A percentile compares a stretch with the other conserved stretches of the same genome.
Evolutionary conservation across 2,888 invertebrate species (phyloP).

Genomic region (Bibio marci): DNA sequence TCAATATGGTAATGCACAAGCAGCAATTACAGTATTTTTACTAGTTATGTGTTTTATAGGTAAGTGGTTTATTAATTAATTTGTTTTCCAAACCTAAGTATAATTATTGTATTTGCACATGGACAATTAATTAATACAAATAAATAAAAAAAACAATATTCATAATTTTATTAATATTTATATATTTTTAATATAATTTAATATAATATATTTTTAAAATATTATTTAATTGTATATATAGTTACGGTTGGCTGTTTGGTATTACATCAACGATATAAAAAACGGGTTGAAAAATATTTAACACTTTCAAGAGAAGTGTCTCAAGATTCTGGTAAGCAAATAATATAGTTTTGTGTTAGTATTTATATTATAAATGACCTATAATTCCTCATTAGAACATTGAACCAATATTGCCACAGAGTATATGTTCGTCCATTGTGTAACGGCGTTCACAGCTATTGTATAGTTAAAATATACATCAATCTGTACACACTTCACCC

Average conservation of each 20-base stretch:
- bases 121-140: neutral
- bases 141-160: constrained; percentile 1
- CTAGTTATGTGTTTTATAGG: constrained; percentile 65
- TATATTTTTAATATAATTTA: too few species aligned
- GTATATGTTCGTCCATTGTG: neutral
- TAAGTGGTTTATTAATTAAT: constrained; percentile 23
- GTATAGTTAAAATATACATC: too few species aligned
- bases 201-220: too few species aligned
- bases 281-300: constrained; percentile 48
- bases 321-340: constrained; percentile 17
- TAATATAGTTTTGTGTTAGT: neutral
- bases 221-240: too few species aligned
- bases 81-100: neutral
- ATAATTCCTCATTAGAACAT: neutral
- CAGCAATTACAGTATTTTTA: constrained; percentile 56
- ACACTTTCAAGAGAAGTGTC: constrained; percentile 38
- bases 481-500: too few species aligned
- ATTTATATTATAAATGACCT: neutral
- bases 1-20: constrained; percentile 59
- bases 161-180: constrained; percentile 7
- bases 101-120: neutral
- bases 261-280: constrained; percentile 62
- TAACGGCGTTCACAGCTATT: neutral
- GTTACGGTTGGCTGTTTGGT: constrained; percentile 69
- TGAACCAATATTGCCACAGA: neutral